Percentiles rank a stretch among this genome's conserved stretches.
These are phyloP conservation scores for Oenanthe oenanthe DNA, from an alignment of 2,113 vertebrate species.

Conservation along the genomic window DNA sequence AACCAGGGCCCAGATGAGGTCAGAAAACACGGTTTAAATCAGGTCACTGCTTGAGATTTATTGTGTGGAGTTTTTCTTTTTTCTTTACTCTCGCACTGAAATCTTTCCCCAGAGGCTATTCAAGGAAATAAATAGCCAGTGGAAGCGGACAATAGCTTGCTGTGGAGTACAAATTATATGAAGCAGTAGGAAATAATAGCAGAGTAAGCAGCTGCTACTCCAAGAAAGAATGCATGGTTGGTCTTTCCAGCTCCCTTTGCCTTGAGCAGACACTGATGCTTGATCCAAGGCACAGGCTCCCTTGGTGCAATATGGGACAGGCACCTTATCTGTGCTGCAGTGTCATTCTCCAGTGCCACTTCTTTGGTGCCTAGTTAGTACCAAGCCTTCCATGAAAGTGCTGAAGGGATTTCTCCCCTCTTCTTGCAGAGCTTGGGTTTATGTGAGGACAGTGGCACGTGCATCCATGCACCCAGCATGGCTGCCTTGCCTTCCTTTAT, in stretches of 20 bases:
- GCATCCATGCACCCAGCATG: too few species aligned
- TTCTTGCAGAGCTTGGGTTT: too few species aligned
- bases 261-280: neutral
- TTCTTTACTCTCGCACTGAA: constrained; percentile 41
- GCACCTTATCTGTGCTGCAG: neutral
- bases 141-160: constrained; percentile 62
- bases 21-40: constrained; percentile 47
- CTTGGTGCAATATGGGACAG: neutral
- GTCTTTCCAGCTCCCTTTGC: constrained; percentile 19
- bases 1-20: neutral
- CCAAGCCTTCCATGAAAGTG: neutral
- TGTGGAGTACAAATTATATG: constrained; percentile 67
- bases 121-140: constrained; percentile 68
- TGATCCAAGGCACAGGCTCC: neutral
- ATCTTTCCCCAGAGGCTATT: constrained; percentile 68
- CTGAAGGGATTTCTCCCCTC: neutral
- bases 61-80: constrained; percentile 49
- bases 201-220: constrained; percentile 53
- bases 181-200: constrained; percentile 69
- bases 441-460: too few species aligned
- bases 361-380: neutral
- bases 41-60: constrained; percentile 54
- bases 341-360: neutral
- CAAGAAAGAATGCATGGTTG: neutral
- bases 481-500: too few species aligned